Conservation (phyloP, 2,888 invertebrate genomes). For the Cacoxenus indagator region DNA sequence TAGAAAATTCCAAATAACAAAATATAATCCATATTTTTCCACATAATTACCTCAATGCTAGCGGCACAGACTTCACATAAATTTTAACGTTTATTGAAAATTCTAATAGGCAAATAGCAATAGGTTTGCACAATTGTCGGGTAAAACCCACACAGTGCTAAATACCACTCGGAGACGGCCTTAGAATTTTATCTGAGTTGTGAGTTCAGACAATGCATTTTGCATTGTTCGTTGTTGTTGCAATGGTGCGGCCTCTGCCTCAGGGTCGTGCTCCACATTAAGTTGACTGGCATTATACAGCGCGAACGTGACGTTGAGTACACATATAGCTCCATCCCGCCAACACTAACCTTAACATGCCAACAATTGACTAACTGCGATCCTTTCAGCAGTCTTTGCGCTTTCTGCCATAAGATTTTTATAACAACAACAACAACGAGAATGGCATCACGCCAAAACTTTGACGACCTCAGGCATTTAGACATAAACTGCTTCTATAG, state of each 20-base stretch:
- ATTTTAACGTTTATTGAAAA: constrained; percentile 2
- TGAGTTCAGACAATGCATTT: too few species aligned
- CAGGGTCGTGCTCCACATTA: too few species aligned
- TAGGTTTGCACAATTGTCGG: constrained; percentile 53
- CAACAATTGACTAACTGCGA: constrained; percentile 36
- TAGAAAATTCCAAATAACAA: constrained; percentile 40
- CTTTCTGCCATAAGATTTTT: constrained; percentile 12
- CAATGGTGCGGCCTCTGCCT: too few species aligned
- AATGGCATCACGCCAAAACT: not conserved
- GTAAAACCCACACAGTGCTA: constrained; percentile 46
- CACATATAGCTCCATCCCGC: too few species aligned
- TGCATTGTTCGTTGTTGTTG: too few species aligned
- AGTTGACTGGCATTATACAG: too few species aligned
- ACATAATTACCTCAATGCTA: constrained; percentile 41
- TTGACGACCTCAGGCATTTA: constrained; percentile 38
- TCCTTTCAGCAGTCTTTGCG: constrained; percentile 31
- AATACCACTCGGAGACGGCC: too few species aligned
- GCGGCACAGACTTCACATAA: constrained; percentile 3
- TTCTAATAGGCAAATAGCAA: constrained; percentile 32
- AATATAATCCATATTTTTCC: constrained; percentile 49
- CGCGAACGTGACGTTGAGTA: too few species aligned
- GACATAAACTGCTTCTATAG: too few species aligned
- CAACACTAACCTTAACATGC: not conserved
- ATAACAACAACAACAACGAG: not conserved
- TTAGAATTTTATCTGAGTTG: too few species aligned